Conservation (phyloP, 2,888 invertebrate species). For the Emmelina monodactyla region DNA sequence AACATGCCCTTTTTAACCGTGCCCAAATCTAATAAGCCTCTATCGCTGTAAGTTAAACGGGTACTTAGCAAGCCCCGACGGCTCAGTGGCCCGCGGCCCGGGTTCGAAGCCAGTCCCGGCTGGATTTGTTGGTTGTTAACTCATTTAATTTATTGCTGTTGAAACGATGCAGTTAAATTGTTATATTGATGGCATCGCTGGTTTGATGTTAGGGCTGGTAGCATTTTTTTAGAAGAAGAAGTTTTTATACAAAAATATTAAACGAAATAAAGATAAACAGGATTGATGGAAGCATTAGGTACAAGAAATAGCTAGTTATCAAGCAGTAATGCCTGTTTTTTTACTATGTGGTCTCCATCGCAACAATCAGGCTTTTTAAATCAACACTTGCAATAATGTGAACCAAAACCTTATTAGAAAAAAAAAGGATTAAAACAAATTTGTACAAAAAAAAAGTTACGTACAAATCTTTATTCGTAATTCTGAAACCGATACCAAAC, state of each 20-base stretch:
- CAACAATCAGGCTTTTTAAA: no score
- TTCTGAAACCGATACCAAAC: not conserved
- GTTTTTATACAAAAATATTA: constrained; percentile 1
- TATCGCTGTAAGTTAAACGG: no score
- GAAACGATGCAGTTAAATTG: constrained; percentile 58
- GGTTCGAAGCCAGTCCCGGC: constrained; percentile 19
- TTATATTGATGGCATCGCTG: constrained; percentile 52
- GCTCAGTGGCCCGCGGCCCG: constrained; percentile 18
- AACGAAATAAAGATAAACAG: not conserved
- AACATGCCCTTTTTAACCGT: no score
- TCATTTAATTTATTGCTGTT: constrained; percentile 59
- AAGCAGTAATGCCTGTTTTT: no score
- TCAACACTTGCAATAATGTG: no score
- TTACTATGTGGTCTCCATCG: no score
- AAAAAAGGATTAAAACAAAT: no score
- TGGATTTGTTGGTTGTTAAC: constrained; percentile 44
- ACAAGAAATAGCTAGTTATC: no score
- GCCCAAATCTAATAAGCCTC: no score
- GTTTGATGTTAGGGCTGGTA: constrained; percentile 31
- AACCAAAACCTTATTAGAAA: no score
- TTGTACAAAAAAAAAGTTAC: no score
- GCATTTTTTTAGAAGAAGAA: not conserved
- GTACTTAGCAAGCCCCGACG: constrained; percentile 13
- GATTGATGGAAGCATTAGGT: no score
- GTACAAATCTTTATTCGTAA: not conserved